phyloP scores from a whole-genome alignment of 2,797 vertebrate genomes.

The Poeciliopsis infans region DNA sequence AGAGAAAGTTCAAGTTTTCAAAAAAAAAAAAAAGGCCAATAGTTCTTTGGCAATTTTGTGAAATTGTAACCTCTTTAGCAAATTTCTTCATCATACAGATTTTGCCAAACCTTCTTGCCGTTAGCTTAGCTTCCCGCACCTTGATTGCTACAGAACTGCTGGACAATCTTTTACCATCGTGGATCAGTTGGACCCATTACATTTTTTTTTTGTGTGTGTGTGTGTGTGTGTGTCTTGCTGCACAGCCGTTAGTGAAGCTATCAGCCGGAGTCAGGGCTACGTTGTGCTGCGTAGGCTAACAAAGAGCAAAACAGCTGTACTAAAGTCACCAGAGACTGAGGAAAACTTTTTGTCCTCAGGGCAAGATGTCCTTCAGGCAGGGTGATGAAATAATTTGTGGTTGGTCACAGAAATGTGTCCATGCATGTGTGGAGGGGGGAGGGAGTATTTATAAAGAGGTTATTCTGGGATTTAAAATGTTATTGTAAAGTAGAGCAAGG shows the following conservation, averaged over 20 bases:
- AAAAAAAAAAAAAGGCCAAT: too few species aligned
- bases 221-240: not conserved
- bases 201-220: not conserved
- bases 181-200: not conserved
- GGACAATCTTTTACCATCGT: not conserved
- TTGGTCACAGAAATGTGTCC: slow-evolving; percentile 10
- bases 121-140: not conserved
- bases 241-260: not conserved
- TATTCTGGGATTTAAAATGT: slow-evolving; percentile 50
- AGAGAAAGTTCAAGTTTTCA: too few species aligned
- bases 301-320: not conserved
- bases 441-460: slow-evolving; percentile 25
- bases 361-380: slow-evolving; percentile 22
- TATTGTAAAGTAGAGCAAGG: slow-evolving; percentile 38
- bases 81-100: not conserved
- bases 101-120: not conserved
- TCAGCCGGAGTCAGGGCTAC: slow-evolving; percentile 2
- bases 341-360: slow-evolving; percentile 20
- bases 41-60: not conserved
- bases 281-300: not conserved
- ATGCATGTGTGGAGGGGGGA: not conserved
- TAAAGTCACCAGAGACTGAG: not conserved
- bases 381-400: slow-evolving; percentile 2
- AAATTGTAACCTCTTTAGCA: not conserved
- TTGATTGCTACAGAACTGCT: not conserved